These are phyloP conservation scores for Babyrousa celebensis DNA, from an alignment of 2,797 vertebrate species.

Conservation along the genomic window DNA sequence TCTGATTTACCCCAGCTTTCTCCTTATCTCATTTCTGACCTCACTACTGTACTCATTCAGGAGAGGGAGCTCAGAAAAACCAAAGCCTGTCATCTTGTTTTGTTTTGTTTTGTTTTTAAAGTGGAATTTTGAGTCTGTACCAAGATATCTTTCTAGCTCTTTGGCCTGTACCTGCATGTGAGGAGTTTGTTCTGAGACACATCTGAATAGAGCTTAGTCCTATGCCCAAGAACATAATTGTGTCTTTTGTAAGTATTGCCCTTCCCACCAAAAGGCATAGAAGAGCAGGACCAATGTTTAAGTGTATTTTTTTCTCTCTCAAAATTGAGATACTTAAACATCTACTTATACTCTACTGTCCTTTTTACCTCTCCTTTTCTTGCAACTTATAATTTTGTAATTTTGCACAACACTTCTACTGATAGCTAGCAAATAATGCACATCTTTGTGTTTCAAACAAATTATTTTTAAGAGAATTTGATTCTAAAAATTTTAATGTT, in stretches of 20 bases:
- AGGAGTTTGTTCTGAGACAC: not conserved
- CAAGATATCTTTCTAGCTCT: not conserved
- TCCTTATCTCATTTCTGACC: not conserved
- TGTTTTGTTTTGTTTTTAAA: not conserved
- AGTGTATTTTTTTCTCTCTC: not conserved
- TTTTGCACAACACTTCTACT: not conserved
- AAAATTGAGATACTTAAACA: not conserved
- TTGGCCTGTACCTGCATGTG: not conserved
- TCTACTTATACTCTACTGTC: not conserved
- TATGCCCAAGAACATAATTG: not conserved
- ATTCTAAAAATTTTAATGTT: constrained; percentile 60
- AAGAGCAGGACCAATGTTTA: not conserved
- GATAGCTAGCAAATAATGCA: not conserved
- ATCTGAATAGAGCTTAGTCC: not conserved
- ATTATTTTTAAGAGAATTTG: constrained; percentile 47
- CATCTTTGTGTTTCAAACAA: constrained; percentile 62
- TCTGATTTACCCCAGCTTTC: not conserved
- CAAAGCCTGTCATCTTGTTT: not conserved
- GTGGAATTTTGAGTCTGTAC: constrained; percentile 3
- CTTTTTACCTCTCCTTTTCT: not conserved
- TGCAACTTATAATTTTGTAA: not conserved
- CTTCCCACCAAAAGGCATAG: not conserved
- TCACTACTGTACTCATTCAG: not conserved
- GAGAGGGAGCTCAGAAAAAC: constrained; percentile 9
- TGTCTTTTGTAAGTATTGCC: not conserved